A percentile compares a stretch with the other conserved stretches of the same genome.
These are phyloP conservation scores for Magallana nippona DNA, from an alignment of 2,888 invertebrate genomes.

Conservation along the genomic window DNA sequence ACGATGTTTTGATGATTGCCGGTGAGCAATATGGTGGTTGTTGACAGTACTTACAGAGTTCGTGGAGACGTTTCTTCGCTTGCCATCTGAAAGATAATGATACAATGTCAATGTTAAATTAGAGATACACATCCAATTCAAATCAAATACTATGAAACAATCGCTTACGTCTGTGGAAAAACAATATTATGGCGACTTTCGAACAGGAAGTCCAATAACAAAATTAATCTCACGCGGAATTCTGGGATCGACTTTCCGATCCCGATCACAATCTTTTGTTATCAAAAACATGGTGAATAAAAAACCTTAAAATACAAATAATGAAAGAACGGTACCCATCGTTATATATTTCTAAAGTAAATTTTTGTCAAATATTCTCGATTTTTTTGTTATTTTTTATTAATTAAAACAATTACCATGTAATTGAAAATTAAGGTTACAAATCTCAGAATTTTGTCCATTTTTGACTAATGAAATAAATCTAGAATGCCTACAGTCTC, in stretches of 20 bases:
- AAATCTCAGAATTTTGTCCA: no score
- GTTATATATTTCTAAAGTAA: no score
- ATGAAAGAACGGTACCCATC: no score
- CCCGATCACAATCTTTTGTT: not conserved
- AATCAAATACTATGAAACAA: not conserved
- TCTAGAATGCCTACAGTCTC: no score
- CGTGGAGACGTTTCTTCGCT: constrained; percentile 70
- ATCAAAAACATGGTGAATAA: not conserved
- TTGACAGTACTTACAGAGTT: constrained; percentile 72
- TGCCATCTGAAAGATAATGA: constrained; percentile 69
- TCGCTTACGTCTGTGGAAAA: not conserved
- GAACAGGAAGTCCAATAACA: constrained; percentile 65
- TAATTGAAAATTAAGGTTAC: no score
- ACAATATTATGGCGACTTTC: constrained; percentile 71
- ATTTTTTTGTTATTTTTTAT: no score
- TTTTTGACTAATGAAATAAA: no score
- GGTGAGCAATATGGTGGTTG: constrained; percentile 26
- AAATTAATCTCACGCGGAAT: not conserved
- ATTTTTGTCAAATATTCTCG: no score
- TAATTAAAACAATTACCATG: no score
- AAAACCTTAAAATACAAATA: not conserved
- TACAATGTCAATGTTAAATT: not conserved
- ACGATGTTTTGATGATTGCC: not conserved
- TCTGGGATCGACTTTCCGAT: constrained; percentile 25
- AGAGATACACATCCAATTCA: not conserved